Evolutionary conservation across 2,113 vertebrate species (phyloP).

Genomic region (Hemicordylus capensis): DNA sequence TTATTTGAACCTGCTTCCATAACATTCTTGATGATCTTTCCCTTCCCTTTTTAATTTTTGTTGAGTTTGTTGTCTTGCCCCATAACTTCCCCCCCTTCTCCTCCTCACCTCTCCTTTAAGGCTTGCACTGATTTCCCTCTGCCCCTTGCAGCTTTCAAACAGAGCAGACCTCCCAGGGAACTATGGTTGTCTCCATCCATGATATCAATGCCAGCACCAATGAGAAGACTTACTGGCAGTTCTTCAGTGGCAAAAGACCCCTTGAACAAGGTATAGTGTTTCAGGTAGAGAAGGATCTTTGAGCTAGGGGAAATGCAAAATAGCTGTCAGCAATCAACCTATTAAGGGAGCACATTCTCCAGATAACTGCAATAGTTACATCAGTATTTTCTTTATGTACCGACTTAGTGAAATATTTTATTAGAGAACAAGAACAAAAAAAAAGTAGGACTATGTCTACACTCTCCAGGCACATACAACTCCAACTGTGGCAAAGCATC

Average conservation of each 20-base stretch:
- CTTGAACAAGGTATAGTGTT: constrained; percentile 56
- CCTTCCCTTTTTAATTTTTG: not conserved
- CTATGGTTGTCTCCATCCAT: constrained; percentile 66
- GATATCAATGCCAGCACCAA: constrained; percentile 18
- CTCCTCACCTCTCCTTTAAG: not conserved
- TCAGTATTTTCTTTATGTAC: not conserved
- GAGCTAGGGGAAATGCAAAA: not conserved
- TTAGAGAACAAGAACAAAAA: not conserved
- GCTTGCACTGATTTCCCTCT: not conserved
- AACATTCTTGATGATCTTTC: not conserved
- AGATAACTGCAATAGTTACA: too few relatives aligned
- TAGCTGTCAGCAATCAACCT: not conserved
- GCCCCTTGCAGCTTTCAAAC: constrained; percentile 61
- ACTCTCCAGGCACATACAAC: not conserved
- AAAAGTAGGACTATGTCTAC: not conserved
- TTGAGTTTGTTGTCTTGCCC: not conserved
- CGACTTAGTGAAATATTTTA: not conserved
- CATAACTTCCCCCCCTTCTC: not conserved
- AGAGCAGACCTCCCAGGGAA: constrained; percentile 63
- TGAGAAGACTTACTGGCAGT: constrained; percentile 74
- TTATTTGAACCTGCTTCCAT: not conserved
- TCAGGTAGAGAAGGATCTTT: not conserved
- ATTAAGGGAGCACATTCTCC: not conserved
- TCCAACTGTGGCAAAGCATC: not conserved
- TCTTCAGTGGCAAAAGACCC: constrained; percentile 52